Percentiles rank a stretch among this genome's conserved stretches.
These are phyloP conservation scores for Zeuzera pyrina DNA, from an alignment of 2,888 invertebrate genomes.

Conservation along the genomic window DNA sequence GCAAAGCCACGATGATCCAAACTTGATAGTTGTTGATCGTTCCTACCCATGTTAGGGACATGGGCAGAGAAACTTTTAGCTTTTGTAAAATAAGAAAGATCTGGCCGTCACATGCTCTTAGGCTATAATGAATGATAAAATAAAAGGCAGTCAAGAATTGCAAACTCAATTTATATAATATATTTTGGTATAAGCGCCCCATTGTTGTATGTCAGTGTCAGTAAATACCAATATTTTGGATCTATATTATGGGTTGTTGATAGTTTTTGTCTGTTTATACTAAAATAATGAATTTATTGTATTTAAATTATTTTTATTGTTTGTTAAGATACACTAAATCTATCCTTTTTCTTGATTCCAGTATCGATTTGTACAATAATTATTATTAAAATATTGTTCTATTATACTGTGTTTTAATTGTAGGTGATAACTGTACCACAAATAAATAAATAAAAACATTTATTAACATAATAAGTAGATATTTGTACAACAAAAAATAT, in stretches of 20 bases:
- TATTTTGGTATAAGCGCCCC: conserved; percentile 17
- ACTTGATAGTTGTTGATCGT: too few relatives aligned
- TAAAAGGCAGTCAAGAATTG: too few relatives aligned
- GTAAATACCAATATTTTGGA: conserved; percentile 35
- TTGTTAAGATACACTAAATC: conserved; percentile 47
- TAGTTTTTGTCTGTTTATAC: conserved; percentile 42
- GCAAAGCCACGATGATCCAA: too few relatives aligned
- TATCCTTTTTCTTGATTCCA: conserved; percentile 64
- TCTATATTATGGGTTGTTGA: conserved; percentile 63
- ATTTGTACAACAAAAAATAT: conserved; percentile 53
- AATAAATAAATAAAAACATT: conserved; percentile 24
- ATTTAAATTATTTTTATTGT: conserved; percentile 47
- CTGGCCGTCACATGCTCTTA: too few relatives aligned
- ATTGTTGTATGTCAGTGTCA: conserved; percentile 22
- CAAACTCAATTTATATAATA: too few relatives aligned
- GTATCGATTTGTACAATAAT: conserved; percentile 63
- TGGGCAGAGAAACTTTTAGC: too few relatives aligned
- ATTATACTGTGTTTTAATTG: too few relatives aligned
- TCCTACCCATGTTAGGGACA: too few relatives aligned
- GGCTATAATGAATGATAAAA: too few relatives aligned
- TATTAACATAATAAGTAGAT: conserved; percentile 41
- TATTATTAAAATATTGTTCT: conserved; percentile 16
- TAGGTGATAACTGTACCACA: too few relatives aligned
- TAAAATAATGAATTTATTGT: conserved; percentile 31
- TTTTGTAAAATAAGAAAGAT: too few relatives aligned